Evolutionary conservation across 2,888 invertebrate species (phyloP), one percentile per base, ranked within the genome.

Genomic region (Stratiomys singularior): DNA sequence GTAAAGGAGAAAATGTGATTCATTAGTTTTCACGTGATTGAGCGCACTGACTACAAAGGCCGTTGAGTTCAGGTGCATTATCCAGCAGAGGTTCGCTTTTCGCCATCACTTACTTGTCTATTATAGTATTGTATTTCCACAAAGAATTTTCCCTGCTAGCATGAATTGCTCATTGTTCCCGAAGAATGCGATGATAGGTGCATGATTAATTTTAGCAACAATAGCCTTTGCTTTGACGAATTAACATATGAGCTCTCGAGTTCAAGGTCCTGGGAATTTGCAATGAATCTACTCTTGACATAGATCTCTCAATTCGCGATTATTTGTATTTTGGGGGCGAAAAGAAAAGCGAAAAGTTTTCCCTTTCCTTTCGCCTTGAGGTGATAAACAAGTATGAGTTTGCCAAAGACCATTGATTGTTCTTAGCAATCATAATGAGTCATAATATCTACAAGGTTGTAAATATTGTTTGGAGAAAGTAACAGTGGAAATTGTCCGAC

Each of bases 221-320:
- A 67, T 37, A n/a, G 44, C 44, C 37, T 4, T 21, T 60, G 23
- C 11, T 5, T 60, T 23, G 1, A 18, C 58, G 13, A 60, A 60
- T 60, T 60, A 60, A 13, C 58, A 60, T 60, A 60, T 13, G 58
- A 60, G 25, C 11, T 18, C 58, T 67, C 21, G 30, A 67, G 67
- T 67, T 67, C 67, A 67, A 67, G 67, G 67, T 67, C 44, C 44
- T 67, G 67, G 67, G 67, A 67, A 67, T 21, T 18, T 18, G n/a
- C 37, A 21, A n/a, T 21, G 23, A 44, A 18, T 64, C 25, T 27
- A 64, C 27, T 28, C 67, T 67, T 67, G 67, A 67, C 67, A 67
- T 44, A 44, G 52, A n/a, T 52, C n/a, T n/a, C 28, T 9, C 15
- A 1, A 7, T 37, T 21, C n/a, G 67, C 2, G 44, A 67, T 44